phyloP scores from a whole-genome alignment of 2,113 vertebrate genomes.

The Gallinago paraguaiae region DNA sequence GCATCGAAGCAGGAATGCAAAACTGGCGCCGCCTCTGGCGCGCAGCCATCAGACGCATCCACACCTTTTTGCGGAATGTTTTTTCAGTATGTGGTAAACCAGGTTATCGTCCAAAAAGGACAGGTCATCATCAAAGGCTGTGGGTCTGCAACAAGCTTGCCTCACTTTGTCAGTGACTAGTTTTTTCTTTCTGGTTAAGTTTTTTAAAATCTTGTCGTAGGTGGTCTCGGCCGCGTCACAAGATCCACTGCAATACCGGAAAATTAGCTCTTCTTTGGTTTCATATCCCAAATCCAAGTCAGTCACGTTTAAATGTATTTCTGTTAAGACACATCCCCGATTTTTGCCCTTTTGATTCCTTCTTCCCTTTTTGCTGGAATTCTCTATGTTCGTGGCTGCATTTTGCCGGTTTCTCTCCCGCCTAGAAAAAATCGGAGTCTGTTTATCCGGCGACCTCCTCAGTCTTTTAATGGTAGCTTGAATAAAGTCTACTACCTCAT shows the following conservation, averaged over 20 bases:
- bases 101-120: constrained; percentile 95
- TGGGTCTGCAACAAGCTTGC: constrained; percentile 92
- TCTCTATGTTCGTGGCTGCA: constrained; percentile 72
- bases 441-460: constrained; percentile 84
- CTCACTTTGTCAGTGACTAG: constrained; percentile 89
- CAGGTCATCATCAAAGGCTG: constrained; percentile 93
- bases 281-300: constrained; percentile 94
- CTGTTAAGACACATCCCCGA: constrained; percentile 89
- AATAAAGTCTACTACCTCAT: constrained; percentile 97
- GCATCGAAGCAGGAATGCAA: constrained; percentile 78
- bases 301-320: constrained; percentile 95
- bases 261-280: constrained; percentile 97
- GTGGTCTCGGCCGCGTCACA: constrained; percentile 91
- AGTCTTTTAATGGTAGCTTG: constrained; percentile 92
- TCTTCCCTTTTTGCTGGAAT: constrained; percentile 73
- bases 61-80: constrained; percentile 96
- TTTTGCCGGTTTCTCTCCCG: constrained; percentile 82
- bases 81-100: constrained; percentile 94
- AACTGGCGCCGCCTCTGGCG: constrained; percentile 50
- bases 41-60: constrained; percentile 86
- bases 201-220: constrained; percentile 97
- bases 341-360: constrained; percentile 78
- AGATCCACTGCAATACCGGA: constrained; percentile 95
- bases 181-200: constrained; percentile 93
- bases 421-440: constrained; percentile 69